Percentiles rank a stretch among this genome's conserved stretches.
Conservation (phyloP, 2,888 invertebrate species). For the Pyralis farinalis region DNA sequence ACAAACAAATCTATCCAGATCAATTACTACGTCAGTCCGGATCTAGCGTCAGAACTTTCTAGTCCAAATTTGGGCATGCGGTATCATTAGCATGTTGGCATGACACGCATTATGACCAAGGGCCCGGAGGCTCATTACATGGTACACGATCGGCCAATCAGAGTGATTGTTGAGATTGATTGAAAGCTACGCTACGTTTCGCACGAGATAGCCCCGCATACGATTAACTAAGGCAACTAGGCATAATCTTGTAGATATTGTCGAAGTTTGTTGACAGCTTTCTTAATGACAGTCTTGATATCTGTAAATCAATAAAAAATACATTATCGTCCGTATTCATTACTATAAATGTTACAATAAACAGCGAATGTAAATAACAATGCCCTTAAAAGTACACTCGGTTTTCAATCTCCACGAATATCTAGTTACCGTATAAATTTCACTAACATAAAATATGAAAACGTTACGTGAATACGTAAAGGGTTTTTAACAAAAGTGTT, state of each 20-base stretch:
- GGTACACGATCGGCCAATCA: constrained; percentile 19
- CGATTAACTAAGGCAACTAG: constrained; percentile 22
- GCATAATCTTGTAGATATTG: constrained; percentile 2
- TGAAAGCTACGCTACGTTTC: constrained; percentile 59
- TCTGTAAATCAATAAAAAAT: no score
- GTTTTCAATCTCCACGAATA: neutral
- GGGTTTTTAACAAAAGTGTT: constrained; percentile 9
- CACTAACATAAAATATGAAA: constrained; percentile 4
- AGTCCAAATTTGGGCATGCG: constrained; percentile 5
- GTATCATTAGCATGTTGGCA: constrained; percentile 3
- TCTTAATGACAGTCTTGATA: no score
- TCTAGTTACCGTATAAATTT: constrained; percentile 1
- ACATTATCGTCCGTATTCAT: no score
- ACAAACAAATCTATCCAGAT: neutral
- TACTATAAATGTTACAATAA: neutral
- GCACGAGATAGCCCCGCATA: constrained; percentile 37
- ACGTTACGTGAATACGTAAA: constrained; percentile 4
- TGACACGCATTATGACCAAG: constrained; percentile 4
- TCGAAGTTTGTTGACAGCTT: neutral
- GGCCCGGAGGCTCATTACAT: constrained; percentile 7
- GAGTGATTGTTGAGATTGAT: constrained; percentile 35
- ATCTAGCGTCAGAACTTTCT: neutral
- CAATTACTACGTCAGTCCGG: neutral
- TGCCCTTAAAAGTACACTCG: neutral
- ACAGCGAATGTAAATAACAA: neutral